These are phyloP conservation scores for Sebastes steindachneri DNA, from an alignment of 2,797 vertebrate species.

Conservation along the genomic window DNA sequence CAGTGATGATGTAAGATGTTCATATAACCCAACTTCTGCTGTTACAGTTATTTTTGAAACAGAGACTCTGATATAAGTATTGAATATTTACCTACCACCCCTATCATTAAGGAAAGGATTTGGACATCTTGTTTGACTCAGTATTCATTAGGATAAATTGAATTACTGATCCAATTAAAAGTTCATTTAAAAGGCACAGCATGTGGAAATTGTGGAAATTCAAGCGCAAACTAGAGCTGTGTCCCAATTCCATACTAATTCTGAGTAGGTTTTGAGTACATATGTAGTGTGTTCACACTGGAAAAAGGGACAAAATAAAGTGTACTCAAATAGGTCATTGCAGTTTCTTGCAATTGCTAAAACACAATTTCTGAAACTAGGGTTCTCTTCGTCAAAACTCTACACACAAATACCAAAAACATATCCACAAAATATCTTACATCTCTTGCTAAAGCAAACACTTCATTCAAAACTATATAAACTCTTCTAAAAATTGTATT, in stretches of 20 bases:
- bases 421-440: no score
- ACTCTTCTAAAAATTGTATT: no score
- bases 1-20: slow-evolving; percentile 50
- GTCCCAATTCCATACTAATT: not conserved
- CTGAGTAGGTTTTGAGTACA: not conserved
- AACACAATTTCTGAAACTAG: no score
- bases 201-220: not conserved
- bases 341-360: no score
- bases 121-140: not conserved
- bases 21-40: slow-evolving; percentile 19
- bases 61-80: not conserved
- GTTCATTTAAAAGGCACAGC: not conserved
- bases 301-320: not conserved
- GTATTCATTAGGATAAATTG: not conserved
- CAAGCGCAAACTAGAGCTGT: not conserved
- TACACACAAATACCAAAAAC: no score
- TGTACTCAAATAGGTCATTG: not conserved
- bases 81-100: not conserved
- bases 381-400: no score
- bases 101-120: not conserved
- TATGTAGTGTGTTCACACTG: not conserved
- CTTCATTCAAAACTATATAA: no score
- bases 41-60: slow-evolving; percentile 22
- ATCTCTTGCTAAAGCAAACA: no score
- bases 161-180: not conserved